These are phyloP conservation scores for Aethes cnicana DNA, from an alignment of 2,888 invertebrate genomes.

Conservation along the genomic window DNA sequence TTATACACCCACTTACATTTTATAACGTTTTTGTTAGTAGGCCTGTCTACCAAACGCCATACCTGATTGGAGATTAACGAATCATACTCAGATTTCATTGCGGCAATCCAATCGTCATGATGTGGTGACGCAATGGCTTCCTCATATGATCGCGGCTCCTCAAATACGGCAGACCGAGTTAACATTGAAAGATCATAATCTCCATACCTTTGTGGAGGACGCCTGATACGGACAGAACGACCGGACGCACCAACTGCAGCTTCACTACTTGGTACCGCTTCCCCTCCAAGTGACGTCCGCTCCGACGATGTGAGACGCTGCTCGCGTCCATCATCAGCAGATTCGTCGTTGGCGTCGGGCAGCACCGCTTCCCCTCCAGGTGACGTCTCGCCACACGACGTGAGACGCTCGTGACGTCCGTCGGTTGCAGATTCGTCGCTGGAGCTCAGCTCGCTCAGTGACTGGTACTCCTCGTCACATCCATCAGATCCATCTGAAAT, in stretches of 20 bases:
- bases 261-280: not conserved
- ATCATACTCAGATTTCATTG: constrained; percentile 1
- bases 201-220: not conserved
- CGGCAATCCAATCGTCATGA: not conserved
- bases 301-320: not conserved
- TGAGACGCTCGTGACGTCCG: too few species aligned
- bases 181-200: not conserved
- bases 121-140: constrained; percentile 2
- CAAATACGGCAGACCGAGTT: not conserved
- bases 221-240: not conserved
- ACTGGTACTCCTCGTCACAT: not conserved
- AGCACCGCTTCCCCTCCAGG: too few species aligned
- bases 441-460: not conserved
- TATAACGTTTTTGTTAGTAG: not conserved
- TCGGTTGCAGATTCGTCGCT: too few species aligned
- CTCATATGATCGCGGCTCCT: constrained; percentile 1
- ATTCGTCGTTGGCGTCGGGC: not conserved
- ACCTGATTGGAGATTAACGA: not conserved
- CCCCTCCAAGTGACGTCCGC: not conserved
- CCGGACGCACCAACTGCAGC: not conserved
- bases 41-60: constrained; percentile 7
- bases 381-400: too few species aligned
- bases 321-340: not conserved
- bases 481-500: not conserved
- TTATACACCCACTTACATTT: constrained; percentile 7